Conservation (phyloP, 2,797 vertebrate species). For the Rhabdophis nuchalis region DNA sequence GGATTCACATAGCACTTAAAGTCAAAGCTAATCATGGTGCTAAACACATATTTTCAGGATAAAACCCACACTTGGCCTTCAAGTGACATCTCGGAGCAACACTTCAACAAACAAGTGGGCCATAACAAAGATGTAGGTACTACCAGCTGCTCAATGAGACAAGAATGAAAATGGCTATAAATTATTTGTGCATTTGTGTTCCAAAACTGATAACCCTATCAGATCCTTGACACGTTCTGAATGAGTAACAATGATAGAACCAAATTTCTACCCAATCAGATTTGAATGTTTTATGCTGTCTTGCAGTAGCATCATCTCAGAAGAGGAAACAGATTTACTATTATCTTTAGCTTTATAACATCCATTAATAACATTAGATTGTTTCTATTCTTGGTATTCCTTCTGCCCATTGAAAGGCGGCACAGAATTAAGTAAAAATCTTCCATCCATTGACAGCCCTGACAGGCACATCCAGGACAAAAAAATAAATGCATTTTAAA, state of each 20-base stretch:
- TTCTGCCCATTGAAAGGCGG: background rate
- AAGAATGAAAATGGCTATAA: background rate
- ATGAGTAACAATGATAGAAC: background rate
- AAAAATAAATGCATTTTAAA: background rate
- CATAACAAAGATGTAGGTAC: background rate
- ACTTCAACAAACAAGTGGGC: background rate
- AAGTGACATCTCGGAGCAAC: background rate
- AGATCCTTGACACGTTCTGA: background rate
- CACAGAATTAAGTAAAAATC: background rate
- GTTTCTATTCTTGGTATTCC: background rate
- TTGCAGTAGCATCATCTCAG: background rate
- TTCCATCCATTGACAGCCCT: background rate
- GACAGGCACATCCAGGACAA: background rate
- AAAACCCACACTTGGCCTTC: background rate
- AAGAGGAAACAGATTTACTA: background rate
- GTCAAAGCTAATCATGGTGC: background rate
- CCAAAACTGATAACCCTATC: background rate
- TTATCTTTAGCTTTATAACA: background rate
- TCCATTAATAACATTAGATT: background rate
- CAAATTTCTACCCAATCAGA: background rate
- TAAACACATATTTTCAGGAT: slow-evolving; percentile 2
- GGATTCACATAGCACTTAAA: background rate
- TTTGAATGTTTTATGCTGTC: background rate
- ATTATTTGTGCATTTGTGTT: background rate
- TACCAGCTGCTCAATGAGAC: background rate